A percentile compares a stretch with the other conserved stretches of the same genome.
Evolutionary conservation across 2,113 vertebrate species (phyloP).

Genomic region (Peucedramus taeniatus): DNA sequence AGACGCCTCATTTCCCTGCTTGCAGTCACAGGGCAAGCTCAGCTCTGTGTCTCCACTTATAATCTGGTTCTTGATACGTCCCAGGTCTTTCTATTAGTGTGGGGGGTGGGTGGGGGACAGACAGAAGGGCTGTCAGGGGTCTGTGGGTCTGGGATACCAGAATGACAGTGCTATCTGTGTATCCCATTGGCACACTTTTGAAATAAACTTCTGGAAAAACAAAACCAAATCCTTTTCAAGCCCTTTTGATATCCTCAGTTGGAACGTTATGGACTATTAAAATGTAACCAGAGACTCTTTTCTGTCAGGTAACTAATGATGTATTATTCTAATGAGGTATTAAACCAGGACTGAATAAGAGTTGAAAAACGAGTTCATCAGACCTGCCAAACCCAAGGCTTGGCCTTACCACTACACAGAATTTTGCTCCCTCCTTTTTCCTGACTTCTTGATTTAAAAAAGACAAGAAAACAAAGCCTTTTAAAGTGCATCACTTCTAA

Average conservation of each 20-base stretch:
- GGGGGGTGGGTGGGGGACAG: not conserved
- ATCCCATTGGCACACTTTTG: slow-evolving; percentile 37
- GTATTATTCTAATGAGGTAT: not conserved
- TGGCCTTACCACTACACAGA: not conserved
- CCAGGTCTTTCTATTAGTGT: not conserved
- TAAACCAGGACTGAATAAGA: not conserved
- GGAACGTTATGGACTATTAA: not conserved
- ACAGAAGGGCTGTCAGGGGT: not conserved
- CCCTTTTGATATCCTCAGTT: not conserved
- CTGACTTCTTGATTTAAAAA: not conserved
- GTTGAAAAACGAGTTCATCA: not conserved
- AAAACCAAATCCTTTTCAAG: not conserved
- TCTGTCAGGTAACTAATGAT: not conserved
- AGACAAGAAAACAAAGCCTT: not conserved
- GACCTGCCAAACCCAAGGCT: not conserved
- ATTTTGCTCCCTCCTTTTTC: not conserved
- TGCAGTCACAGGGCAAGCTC: slow-evolving; percentile 15
- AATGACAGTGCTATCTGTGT: not conserved
- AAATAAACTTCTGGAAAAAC: slow-evolving; percentile 44
- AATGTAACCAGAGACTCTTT: not conserved
- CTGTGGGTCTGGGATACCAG: slow-evolving; percentile 4
- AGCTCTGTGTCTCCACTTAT: slow-evolving; percentile 38
- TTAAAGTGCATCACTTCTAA: not conserved
- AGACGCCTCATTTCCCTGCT: slow-evolving; percentile 52
- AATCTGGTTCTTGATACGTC: not conserved